phyloP scores from a whole-genome alignment of 2,113 vertebrate genomes.

The Hemicordylus capensis region DNA sequence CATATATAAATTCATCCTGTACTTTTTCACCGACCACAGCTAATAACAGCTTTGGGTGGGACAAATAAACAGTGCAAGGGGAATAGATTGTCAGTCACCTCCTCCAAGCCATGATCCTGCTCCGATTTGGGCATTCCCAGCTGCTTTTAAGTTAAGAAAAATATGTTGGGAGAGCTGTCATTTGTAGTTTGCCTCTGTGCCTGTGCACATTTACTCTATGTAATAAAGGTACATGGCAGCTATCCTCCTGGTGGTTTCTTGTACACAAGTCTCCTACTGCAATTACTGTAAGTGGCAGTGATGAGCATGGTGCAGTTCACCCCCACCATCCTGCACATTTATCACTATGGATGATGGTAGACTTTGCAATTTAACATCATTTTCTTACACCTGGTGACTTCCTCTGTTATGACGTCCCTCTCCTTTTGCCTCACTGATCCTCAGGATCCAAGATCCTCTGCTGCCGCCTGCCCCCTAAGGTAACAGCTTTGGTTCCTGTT shows the following conservation, averaged over 20 bases:
- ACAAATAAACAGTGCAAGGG: too few relatives aligned
- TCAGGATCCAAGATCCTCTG: neutral
- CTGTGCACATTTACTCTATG: neutral
- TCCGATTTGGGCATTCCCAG: too few relatives aligned
- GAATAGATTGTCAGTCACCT: too few relatives aligned
- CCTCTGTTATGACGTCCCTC: neutral
- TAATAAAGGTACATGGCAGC: neutral
- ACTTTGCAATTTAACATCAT: too few relatives aligned
- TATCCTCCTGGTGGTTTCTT: neutral
- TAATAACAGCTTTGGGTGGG: too few relatives aligned
- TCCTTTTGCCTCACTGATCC: neutral
- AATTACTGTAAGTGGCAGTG: too few relatives aligned
- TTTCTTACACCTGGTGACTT: neutral
- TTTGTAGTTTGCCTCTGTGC: too few relatives aligned
- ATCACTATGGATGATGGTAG: neutral
- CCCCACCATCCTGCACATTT: neutral
- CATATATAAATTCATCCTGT: too few relatives aligned
- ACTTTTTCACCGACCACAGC: too few relatives aligned
- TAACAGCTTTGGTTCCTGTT: neutral
- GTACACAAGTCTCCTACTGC: neutral
- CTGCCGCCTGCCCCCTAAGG: neutral
- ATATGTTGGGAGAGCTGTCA: too few relatives aligned
- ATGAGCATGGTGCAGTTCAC: neutral
- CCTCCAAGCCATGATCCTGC: too few relatives aligned
- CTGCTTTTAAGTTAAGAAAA: too few relatives aligned